Evolutionary conservation across 2,888 invertebrate genomes (phyloP).

Genomic region (Seira musarum): DNA sequence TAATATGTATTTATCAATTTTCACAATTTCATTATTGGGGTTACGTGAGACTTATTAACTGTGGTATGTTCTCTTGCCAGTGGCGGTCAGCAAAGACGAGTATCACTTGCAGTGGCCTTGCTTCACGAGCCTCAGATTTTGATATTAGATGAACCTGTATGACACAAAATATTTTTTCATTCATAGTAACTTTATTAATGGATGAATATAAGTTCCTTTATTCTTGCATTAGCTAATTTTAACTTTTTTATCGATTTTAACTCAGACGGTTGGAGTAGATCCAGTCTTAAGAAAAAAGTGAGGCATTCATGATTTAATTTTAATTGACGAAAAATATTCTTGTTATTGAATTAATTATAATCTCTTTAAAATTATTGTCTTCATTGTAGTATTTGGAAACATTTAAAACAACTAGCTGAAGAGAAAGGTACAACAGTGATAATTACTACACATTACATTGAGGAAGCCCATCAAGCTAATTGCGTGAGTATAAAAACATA

Average conservation of each 20-base stretch:
- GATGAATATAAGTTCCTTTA: no score
- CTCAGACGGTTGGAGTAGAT: constrained; percentile 88
- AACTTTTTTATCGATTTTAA: not conserved
- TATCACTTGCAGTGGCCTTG: constrained; percentile 92
- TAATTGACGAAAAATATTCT: not conserved
- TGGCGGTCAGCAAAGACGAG: constrained; percentile 92
- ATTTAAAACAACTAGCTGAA: constrained; percentile 90
- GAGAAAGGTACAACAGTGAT: constrained; percentile 94
- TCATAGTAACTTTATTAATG: no score
- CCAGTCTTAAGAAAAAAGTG: constrained; percentile 89
- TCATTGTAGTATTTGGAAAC: constrained; percentile 86
- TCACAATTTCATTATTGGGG: no score
- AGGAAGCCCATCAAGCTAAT: constrained; percentile 93
- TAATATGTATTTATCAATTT: not conserved
- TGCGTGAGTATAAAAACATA: constrained; percentile 76
- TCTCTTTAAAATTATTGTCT: no score
- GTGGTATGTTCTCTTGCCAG: no score
- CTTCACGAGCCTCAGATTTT: constrained; percentile 94
- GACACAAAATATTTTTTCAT: no score
- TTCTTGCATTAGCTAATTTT: not conserved
- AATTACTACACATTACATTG: constrained; percentile 96
- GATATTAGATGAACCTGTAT: constrained; percentile 87
- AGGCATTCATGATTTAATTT: constrained; percentile 70
- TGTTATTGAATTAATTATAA: no score
- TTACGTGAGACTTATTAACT: no score